phyloP scores from a whole-genome alignment of 2,113 vertebrate species.

The Hystrix cristata region DNA sequence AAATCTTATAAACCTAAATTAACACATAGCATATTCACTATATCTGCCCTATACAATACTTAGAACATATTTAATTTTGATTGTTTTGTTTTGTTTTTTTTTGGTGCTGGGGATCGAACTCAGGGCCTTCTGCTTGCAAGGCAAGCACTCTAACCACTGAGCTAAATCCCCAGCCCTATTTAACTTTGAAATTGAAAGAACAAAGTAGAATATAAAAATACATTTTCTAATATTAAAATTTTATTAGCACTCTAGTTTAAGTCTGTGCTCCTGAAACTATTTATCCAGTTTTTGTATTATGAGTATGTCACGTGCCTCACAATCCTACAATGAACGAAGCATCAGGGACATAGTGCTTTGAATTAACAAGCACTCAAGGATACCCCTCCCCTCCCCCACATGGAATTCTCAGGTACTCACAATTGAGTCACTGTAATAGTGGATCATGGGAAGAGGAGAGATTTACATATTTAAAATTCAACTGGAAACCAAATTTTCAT shows the following conservation, averaged over 20 bases:
- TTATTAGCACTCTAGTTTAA: neutral
- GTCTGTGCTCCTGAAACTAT: neutral
- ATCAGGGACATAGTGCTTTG: neutral
- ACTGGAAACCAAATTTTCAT: neutral
- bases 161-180: too few relatives aligned
- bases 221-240: constrained; percentile 38
- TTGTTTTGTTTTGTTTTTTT: too few relatives aligned
- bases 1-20: neutral
- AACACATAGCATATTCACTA: neutral
- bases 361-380: neutral
- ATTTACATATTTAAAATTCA: constrained; percentile 3
- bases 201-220: constrained; percentile 40
- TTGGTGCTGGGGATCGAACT: too few relatives aligned
- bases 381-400: neutral
- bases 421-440: neutral
- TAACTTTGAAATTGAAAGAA: constrained; percentile 54
- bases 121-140: too few relatives aligned
- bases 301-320: neutral
- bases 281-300: neutral
- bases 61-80: constrained; percentile 49
- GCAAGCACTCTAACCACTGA: too few relatives aligned
- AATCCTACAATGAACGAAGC: neutral
- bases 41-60: neutral
- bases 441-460: neutral
- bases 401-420: neutral